Evolutionary conservation across 92 coral and sea anemone species (phyloP), one percentile per base, ranked within the genome.

Genomic region (Porites cylindrica): DNA sequence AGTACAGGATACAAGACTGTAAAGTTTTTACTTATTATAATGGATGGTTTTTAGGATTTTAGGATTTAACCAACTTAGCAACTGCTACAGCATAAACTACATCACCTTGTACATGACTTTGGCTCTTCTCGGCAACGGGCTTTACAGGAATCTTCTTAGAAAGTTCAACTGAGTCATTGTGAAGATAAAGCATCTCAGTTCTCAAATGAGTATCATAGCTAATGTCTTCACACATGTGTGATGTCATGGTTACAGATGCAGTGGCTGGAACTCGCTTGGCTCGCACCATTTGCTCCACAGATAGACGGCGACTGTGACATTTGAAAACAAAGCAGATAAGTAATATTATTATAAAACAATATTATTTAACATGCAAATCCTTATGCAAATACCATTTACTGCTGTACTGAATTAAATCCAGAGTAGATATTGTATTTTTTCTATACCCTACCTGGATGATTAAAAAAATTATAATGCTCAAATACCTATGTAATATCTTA

Each of bases 181-280:
- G 98, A 11, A 97, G 97, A 67, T 97, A 97, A 59, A 97, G 90
- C 70, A 83, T 85, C 85, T 97, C 95, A 23, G 99, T 97, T 78
- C 99, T 90, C 86, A 97, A 85, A 77, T 94, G 92, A 7, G 98
- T 88, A 64, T 97, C 98, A 79, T 90, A 93, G 80, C 97, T 87
- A 6, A 83, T 79, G 80, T 91, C 94, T 58, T 92, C 89, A 73
- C 95, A 85, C 84, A 96, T 92, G 70, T 81, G 90, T 1, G 99
- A 97, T 14, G 98, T 93, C 94, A 97, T 95, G 38, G 95, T 90
- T 20, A 97, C 98, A 0, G 99, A 87, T 0, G 98, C 94, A 67
- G 98, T 93, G 50, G 98, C 97, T 43, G 99, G 99, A 20, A 97
- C 95, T 79, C 98, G 82, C 89, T 97, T 97, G 80, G 91, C 94